These are phyloP conservation scores for Diaperis boleti DNA, from an alignment of 2,888 invertebrate species.

Conservation along the genomic window DNA sequence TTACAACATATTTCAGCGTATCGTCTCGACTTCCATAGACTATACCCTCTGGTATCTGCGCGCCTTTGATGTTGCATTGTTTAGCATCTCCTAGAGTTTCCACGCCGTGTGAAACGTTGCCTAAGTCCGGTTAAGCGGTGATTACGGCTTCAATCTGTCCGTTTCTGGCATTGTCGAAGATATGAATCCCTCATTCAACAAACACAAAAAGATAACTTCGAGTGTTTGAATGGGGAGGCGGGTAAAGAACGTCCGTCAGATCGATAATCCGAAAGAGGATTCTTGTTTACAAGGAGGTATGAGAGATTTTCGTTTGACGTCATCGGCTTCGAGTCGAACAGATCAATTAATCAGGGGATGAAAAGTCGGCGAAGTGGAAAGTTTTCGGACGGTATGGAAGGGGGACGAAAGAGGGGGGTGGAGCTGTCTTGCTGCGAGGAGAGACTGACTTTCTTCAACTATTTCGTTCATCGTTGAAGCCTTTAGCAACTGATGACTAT, in stretches of 20 bases:
- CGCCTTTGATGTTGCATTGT: constrained; percentile 5
- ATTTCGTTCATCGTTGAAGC: too few relatives aligned
- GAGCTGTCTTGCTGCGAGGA: too few relatives aligned
- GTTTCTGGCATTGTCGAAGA: constrained; percentile 2
- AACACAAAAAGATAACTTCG: constrained; percentile 24
- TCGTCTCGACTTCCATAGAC: too few relatives aligned
- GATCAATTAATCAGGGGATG: neutral
- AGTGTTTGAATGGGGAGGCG: constrained; percentile 4
- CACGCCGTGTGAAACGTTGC: too few relatives aligned
- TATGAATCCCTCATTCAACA: constrained; percentile 15
- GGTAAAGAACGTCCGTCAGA: neutral
- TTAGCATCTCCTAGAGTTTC: neutral
- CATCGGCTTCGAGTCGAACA: neutral
- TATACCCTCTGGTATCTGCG: neutral
- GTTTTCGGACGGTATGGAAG: neutral
- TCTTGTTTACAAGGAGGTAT: neutral
- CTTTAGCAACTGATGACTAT: too few relatives aligned
- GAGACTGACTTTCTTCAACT: too few relatives aligned
- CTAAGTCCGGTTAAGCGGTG: neutral
- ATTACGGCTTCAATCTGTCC: neutral
- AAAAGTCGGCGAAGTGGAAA: neutral
- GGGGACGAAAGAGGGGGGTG: too few relatives aligned
- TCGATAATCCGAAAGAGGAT: neutral
- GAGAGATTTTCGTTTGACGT: neutral
- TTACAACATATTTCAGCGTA: too few relatives aligned